Conservation (phyloP, 92 coral and sea anemone species). For the Bergia sp. region DNA sequence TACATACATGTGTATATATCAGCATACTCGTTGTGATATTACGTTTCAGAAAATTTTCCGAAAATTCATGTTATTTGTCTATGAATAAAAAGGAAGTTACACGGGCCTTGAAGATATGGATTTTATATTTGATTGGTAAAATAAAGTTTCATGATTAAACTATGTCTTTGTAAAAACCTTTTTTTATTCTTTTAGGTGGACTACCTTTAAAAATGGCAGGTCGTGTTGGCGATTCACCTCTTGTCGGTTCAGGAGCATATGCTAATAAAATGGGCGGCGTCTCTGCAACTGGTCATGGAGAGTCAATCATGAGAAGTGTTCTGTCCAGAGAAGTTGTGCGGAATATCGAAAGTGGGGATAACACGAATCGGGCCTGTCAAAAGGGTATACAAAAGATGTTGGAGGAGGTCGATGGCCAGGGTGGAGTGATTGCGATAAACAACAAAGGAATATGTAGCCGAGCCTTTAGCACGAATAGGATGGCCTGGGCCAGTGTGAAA, state of each 20-base stretch:
- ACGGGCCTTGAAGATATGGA: too few species aligned
- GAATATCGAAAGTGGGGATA: constrained; percentile 69
- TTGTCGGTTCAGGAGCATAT: constrained; percentile 87
- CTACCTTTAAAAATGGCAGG: constrained; percentile 72
- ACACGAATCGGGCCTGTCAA: constrained; percentile 62
- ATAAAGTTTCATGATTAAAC: too few species aligned
- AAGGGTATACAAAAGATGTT: constrained; percentile 66
- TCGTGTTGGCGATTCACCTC: constrained; percentile 91
- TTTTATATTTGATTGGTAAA: too few species aligned
- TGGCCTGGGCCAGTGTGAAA: constrained; percentile 91
- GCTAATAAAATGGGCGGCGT: constrained; percentile 84
- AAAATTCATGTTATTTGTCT: too few species aligned
- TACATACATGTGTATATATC: too few species aligned
- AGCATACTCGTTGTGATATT: too few species aligned
- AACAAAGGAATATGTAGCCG: constrained; percentile 71
- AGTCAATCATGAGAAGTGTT: constrained; percentile 82
- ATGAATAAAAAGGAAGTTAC: too few species aligned
- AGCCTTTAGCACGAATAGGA: constrained; percentile 69
- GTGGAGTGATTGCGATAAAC: constrained; percentile 86
- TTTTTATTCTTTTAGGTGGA: constrained; percentile 62
- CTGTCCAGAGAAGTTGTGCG: constrained; percentile 82
- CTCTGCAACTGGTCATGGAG: constrained; percentile 90
- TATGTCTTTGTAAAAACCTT: neutral
- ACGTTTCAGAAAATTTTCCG: too few species aligned
- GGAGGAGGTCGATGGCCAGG: constrained; percentile 60